Percentiles rank a stretch among this genome's conserved stretches.
Conservation (phyloP, 2,797 vertebrate genomes). For the Benthosema pterotum region DNA sequence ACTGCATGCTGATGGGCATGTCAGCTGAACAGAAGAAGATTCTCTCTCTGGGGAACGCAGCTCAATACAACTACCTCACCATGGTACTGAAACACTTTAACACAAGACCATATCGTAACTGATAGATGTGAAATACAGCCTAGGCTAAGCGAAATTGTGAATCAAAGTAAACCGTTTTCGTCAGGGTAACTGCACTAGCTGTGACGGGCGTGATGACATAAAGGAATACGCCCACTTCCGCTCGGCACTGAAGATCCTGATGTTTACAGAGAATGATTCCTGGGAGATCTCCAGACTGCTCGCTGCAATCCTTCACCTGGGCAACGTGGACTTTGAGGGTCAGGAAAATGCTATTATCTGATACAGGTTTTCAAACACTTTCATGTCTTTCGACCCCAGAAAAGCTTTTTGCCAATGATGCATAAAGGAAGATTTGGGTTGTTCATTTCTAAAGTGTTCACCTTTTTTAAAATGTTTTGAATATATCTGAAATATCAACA, state of each 20-base stretch:
- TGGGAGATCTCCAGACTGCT: slow-evolving; percentile 93
- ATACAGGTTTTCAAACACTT: no score
- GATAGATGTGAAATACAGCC: neutral
- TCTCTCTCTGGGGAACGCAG: slow-evolving; percentile 85
- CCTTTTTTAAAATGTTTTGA: no score
- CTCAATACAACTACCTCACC: slow-evolving; percentile 91
- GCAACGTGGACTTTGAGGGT: slow-evolving; percentile 91
- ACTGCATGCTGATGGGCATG: slow-evolving; percentile 96
- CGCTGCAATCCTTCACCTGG: slow-evolving; percentile 92
- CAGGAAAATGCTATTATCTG: slow-evolving; percentile 7
- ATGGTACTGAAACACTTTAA: slow-evolving; percentile 61
- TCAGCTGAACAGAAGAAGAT: slow-evolving; percentile 88
- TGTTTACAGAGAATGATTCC: slow-evolving; percentile 89
- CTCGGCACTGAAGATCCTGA: slow-evolving; percentile 95
- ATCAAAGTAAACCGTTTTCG: neutral
- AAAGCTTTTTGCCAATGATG: no score
- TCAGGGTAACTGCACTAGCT: slow-evolving; percentile 91
- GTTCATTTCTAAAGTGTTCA: no score
- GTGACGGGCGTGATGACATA: slow-evolving; percentile 86
- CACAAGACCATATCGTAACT: neutral
- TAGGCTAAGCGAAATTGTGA: neutral
- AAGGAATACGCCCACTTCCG: slow-evolving; percentile 90
- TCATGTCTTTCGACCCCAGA: no score
- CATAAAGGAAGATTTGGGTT: no score
- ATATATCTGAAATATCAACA: no score